Conservation (phyloP, 92 coral and sea anemone species). For the Plumapathes pennacea region DNA sequence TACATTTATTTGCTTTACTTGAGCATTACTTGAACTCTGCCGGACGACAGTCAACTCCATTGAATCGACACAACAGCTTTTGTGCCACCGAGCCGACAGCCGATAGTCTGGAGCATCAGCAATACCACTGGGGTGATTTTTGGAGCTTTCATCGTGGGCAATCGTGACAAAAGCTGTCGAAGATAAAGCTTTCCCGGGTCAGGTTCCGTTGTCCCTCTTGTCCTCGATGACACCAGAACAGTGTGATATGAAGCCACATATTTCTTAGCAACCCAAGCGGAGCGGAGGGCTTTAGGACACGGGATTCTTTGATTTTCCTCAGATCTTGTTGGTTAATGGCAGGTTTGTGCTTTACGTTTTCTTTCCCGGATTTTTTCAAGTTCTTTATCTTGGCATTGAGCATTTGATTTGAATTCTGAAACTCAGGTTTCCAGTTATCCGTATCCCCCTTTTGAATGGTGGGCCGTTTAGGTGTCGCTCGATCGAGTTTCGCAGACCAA, state of each 20-base stretch:
- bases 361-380: constrained; percentile 19
- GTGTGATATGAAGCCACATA: constrained; percentile 39
- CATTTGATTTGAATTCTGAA: constrained; percentile 51
- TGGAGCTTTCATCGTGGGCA: constrained; percentile 44
- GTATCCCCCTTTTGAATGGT: constrained; percentile 42
- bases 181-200: constrained; percentile 23
- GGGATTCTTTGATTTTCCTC: constrained; percentile 31
- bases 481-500: constrained; percentile 25
- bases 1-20: too few species aligned
- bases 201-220: constrained; percentile 51
- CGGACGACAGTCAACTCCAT: too few species aligned
- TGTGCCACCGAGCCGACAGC: too few species aligned
- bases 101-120: too few species aligned
- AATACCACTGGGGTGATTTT: constrained; percentile 52
- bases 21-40: too few species aligned
- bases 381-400: constrained; percentile 51
- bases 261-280: constrained; percentile 44
- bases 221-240: constrained; percentile 52
- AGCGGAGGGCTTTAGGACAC: constrained; percentile 18
- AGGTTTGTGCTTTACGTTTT: constrained; percentile 54
- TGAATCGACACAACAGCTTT: too few species aligned
- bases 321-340: constrained; percentile 25
- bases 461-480: constrained; percentile 41
- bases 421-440: constrained; percentile 39
- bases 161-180: constrained; percentile 41